Conservation (phyloP, 2,888 invertebrate species). For the Lasioglossum zephyrum region DNA sequence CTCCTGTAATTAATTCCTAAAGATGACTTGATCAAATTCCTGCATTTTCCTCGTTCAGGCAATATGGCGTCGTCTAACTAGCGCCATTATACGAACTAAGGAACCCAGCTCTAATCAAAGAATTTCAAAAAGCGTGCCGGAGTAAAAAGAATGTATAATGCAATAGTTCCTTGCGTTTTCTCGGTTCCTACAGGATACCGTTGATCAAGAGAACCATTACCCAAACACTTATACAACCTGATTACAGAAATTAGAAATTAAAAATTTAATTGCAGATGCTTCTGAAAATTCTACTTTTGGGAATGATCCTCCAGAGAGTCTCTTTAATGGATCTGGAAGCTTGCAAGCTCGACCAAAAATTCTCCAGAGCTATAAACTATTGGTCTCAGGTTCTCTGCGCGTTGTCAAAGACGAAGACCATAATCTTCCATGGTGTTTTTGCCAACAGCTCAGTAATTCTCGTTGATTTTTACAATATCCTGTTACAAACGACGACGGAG, state of each 20-base stretch:
- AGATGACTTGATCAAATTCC: too few relatives aligned
- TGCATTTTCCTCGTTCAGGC: not conserved
- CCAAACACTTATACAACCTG: not conserved
- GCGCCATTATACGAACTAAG: too few relatives aligned
- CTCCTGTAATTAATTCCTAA: too few relatives aligned
- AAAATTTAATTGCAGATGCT: not conserved
- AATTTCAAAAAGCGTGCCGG: not conserved
- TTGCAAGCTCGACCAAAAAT: not conserved
- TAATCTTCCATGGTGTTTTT: not conserved
- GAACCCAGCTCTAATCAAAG: not conserved
- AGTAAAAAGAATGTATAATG: not conserved
- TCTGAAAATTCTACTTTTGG: not conserved
- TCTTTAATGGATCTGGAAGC: not conserved
- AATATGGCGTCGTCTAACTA: not conserved
- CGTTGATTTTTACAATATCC: not conserved
- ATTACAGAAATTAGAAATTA: too few relatives aligned
- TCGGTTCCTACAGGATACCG: not conserved
- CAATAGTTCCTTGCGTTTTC: not conserved
- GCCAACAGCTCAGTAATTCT: not conserved
- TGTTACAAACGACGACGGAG: not conserved
- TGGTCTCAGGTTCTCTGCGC: not conserved
- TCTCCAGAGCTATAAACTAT: not conserved
- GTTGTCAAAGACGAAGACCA: not conserved
- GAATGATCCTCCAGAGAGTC: not conserved
- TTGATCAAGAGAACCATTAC: not conserved